phyloP scores from a whole-genome alignment of 2,797 vertebrate species.

The Premnoplex brunnescens region DNA sequence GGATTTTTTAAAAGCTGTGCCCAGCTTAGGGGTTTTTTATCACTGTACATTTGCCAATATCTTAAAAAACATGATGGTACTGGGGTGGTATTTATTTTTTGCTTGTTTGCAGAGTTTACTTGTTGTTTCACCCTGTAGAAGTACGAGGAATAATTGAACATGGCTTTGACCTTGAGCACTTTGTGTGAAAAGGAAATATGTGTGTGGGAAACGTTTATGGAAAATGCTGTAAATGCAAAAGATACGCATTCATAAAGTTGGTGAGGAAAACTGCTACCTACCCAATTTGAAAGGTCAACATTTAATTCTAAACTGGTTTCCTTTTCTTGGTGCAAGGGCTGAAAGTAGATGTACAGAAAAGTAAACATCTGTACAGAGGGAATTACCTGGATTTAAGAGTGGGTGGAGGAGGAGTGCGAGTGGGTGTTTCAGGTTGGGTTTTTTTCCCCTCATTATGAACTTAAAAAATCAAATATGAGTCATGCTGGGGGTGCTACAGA shows the following conservation, averaged over 20 bases:
- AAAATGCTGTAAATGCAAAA: not conserved
- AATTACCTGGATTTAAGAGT: not conserved
- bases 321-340: not conserved
- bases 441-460: not conserved
- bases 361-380: fast-evolving
- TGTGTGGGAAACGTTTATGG: not conserved
- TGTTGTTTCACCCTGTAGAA: not conserved
- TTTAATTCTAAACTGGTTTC: not conserved
- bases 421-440: not conserved
- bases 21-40: not conserved
- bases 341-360: not conserved
- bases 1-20: not conserved
- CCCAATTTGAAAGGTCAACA: not conserved
- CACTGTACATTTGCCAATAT: too few relatives aligned
- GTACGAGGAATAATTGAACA: not conserved
- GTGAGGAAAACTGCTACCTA: not conserved
- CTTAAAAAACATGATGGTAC: not conserved
- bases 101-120: not conserved
- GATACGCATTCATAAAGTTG: not conserved
- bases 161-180: not conserved
- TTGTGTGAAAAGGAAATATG: not conserved
- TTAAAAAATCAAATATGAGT: not conserved
- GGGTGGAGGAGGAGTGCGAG: not conserved
- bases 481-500: not conserved
- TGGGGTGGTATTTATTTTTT: not conserved